Evolutionary conservation across 2,113 vertebrate genomes (phyloP).

Genomic region (Puma concolor): DNA sequence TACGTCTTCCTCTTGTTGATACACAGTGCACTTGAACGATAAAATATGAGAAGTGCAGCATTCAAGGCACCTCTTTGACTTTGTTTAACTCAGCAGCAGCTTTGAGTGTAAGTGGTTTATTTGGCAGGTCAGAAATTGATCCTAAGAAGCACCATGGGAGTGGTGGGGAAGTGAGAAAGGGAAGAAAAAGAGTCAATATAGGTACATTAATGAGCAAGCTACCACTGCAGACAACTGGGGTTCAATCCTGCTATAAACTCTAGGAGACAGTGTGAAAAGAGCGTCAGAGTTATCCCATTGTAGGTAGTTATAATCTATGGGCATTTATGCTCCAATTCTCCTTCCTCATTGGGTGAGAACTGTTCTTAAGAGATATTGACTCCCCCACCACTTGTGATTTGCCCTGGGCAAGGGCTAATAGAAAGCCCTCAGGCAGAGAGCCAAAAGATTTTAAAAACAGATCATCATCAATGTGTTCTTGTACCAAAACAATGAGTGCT

Average conservation of each 20-base stretch:
- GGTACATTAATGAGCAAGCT: not conserved
- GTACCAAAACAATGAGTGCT: not conserved
- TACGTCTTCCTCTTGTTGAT: not conserved
- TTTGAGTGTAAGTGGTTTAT: not conserved
- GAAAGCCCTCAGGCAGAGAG: not conserved
- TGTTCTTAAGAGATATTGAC: not conserved
- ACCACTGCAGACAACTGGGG: not conserved
- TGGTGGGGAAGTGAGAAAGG: not conserved
- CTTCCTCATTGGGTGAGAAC: not conserved
- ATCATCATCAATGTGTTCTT: not conserved
- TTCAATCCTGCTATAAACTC: not conserved
- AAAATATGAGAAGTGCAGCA: not conserved
- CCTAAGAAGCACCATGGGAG: not conserved
- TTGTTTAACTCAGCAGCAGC: not conserved
- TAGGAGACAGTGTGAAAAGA: not conserved
- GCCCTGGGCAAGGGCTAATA: not conserved
- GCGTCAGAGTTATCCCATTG: not conserved
- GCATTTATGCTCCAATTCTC: not conserved
- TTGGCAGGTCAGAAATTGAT: not conserved
- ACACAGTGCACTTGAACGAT: not conserved
- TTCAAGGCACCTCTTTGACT: not conserved
- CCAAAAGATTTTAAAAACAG: not conserved
- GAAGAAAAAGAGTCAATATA: not conserved
- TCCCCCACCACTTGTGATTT: not conserved
- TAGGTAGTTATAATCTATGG: not conserved